These are phyloP conservation scores for Globodera rostochiensis DNA, from an alignment of 1,140 invertebrate species.

Conservation along the genomic window DNA sequence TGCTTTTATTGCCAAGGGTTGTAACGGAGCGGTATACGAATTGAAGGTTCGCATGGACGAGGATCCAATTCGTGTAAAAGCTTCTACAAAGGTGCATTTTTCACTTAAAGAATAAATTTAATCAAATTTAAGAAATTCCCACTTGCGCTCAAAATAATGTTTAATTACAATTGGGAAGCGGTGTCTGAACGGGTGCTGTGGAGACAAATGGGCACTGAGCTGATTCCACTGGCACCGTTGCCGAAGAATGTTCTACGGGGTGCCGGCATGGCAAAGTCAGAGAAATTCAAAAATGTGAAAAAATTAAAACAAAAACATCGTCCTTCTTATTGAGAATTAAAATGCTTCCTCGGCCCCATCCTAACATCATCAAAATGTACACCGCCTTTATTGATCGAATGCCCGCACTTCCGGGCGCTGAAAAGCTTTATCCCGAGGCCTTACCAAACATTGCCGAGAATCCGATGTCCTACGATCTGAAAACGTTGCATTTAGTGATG, in stretches of 20 bases:
- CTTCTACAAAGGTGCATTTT: background rate
- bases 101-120: background rate
- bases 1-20: conserved; percentile 32
- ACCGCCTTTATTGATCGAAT: conserved; percentile 49
- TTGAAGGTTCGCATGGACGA: conserved; percentile 21
- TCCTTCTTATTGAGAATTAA: conserved; percentile 36
- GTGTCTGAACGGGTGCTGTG: conserved; percentile 38
- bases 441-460: conserved; percentile 39
- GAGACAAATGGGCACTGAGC: conserved; percentile 44
- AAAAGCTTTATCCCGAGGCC: conserved; percentile 46
- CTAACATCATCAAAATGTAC: conserved; percentile 51
- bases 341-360: conserved; percentile 36
- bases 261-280: conserved; percentile 35
- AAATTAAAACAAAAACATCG: background rate
- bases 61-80: background rate
- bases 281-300: background rate
- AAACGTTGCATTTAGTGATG: conserved; percentile 53
- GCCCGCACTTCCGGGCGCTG: conserved; percentile 40
- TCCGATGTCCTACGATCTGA: conserved; percentile 26
- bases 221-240: conserved; percentile 42
- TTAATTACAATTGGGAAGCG: conserved; percentile 46
- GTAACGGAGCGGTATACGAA: conserved; percentile 33
- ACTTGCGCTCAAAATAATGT: conserved; percentile 52
- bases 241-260: conserved; percentile 35
- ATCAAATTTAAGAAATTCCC: conserved; percentile 39